These are phyloP conservation scores for Lucilia cuprina DNA, from an alignment of 1,140 invertebrate genomes.

Conservation along the genomic window DNA sequence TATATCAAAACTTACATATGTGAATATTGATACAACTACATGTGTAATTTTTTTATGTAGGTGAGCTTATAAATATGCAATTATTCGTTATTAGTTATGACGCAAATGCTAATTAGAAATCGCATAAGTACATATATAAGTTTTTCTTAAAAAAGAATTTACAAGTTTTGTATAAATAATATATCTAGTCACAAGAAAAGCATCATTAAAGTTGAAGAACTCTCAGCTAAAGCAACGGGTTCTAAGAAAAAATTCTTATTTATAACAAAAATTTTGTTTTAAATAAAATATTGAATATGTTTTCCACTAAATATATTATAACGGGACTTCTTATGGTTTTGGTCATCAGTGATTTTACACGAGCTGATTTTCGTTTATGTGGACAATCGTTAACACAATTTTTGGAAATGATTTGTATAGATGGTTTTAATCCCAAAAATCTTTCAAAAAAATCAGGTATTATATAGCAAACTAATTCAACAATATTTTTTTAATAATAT, in stretches of 20 bases:
- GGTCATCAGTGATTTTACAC: background rate
- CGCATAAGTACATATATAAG: background rate
- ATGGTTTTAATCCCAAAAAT: background rate
- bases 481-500: background rate
- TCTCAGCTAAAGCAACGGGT: background rate
- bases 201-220: background rate
- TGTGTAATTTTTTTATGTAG: background rate
- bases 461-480: background rate
- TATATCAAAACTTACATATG: no score
- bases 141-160: background rate
- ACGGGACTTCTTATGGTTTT: background rate
- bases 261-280: background rate
- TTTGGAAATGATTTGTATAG: background rate
- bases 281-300: background rate
- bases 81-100: background rate
- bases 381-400: background rate
- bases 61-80: background rate
- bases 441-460: background rate
- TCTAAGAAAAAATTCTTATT: background rate
- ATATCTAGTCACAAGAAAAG: background rate
- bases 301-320: background rate
- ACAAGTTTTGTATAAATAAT: background rate
- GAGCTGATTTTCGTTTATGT: background rate
- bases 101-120: background rate
- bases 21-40: no score